Evolutionary conservation across 2,797 vertebrate species (phyloP).

Genomic region (Brachyrhaphis roseni): DNA sequence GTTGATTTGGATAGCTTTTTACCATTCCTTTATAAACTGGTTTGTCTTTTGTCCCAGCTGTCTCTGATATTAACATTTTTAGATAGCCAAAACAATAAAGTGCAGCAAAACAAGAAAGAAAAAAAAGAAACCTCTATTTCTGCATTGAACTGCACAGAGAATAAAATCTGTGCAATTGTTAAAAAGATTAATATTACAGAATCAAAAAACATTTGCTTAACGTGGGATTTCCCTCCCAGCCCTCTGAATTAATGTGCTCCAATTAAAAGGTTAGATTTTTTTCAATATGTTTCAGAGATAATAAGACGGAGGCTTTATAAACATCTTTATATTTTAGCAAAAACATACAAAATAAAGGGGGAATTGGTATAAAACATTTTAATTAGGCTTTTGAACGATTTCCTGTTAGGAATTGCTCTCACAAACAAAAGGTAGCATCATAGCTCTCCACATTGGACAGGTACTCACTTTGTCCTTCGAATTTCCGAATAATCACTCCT

Average conservation of each 20-base stretch:
- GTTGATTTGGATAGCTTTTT: neutral
- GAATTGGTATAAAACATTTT: neutral
- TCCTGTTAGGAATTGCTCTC: neutral
- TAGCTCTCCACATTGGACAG: slow-evolving; percentile 27
- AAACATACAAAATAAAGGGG: neutral
- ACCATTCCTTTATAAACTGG: neutral
- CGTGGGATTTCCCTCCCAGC: neutral
- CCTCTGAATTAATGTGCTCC: neutral
- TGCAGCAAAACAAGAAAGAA: neutral
- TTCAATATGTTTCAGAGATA: neutral
- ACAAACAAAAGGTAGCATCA: slow-evolving; percentile 41
- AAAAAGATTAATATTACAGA: neutral
- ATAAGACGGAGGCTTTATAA: neutral
- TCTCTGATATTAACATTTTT: neutral
- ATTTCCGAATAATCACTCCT: slow-evolving; percentile 95
- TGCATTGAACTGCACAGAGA: neutral
- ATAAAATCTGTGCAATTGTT: neutral
- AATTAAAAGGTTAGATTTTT: neutral
- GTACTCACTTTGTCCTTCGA: slow-evolving; percentile 96
- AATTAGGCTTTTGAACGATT: neutral
- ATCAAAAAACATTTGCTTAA: neutral
- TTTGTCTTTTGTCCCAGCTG: neutral
- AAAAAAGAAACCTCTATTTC: neutral
- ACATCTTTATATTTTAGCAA: neutral
- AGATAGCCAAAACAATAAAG: neutral